Evolutionary conservation across 2,113 vertebrate species (phyloP), one percentile per base, ranked within the genome.

Genomic region (Nanorana parkeri): DNA sequence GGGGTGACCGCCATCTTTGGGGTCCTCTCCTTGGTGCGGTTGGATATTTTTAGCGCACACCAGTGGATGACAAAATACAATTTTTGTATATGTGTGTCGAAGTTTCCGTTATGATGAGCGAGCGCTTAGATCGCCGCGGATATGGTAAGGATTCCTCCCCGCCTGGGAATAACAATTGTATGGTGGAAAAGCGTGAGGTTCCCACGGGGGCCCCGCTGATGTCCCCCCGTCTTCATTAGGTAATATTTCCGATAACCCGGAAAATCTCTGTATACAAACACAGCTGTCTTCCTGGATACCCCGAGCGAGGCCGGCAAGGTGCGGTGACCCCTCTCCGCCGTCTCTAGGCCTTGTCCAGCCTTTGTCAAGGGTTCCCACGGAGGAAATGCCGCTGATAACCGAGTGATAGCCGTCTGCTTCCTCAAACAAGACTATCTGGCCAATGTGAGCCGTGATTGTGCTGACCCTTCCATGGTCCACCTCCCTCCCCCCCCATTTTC

Each of bases 201-300:
- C 58, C 58, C 56, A 64, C 29, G 36, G 24, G 36, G 24, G 4
- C 51, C 73, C 64, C 28, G 51, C 51, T 32, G 64, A 24, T 61
- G 41, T 58, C 51, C 23, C n/a, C 3, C 13, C 17, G 29, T 60
- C 78, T 55, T 5, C 47, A 74, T 72, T n/a, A 65, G 68, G 60
- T 81, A 60, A 72, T 81, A 16, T 41, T 20, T 11, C 16, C 15
- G 65, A 68, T 23, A 32, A 17, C 17, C 15, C 23, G 11, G 41
- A 16, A 66, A 77, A 65, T 68, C 29, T 41, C 20, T 56, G 2
- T 24, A 47, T 55, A 41, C 58, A 20, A 63, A 63, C 60, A 54
- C 21, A 23, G 20, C 51, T 47, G 41, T 41, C 61, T 67, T 78
- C 76, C 76, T 78, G 77, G 28, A 67, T 20, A 24, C 69, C 41